phyloP scores from a whole-genome alignment of 2,113 vertebrate genomes.

The Castor canadensis region DNA sequence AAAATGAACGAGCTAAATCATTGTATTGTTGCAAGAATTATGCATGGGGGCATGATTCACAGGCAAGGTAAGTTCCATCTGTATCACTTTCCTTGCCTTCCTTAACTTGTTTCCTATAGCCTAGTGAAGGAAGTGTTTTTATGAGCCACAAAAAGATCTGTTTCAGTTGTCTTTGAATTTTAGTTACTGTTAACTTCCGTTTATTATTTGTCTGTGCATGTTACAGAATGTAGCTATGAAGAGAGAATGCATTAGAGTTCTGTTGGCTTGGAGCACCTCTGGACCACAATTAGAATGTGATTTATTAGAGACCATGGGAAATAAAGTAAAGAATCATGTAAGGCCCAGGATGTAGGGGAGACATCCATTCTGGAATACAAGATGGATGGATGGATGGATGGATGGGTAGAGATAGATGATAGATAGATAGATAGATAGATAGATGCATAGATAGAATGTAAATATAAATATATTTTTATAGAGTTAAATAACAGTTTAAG shows the following conservation, averaged over 20 bases:
- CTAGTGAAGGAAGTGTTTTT: slow-evolving; percentile 34
- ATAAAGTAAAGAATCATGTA: neutral
- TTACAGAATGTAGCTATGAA: neutral
- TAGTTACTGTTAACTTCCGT: neutral
- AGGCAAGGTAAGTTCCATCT: slow-evolving; percentile 92
- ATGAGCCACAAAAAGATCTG: neutral
- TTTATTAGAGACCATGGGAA: neutral
- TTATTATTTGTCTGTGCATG: neutral
- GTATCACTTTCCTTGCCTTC: slow-evolving; percentile 39
- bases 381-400: too few relatives aligned
- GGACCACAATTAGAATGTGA: neutral
- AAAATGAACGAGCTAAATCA: slow-evolving; percentile 99
- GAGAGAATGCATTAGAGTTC: neutral
- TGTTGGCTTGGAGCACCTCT: neutral
- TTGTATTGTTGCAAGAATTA: slow-evolving; percentile 98
- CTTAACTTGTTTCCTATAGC: neutral
- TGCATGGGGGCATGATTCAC: slow-evolving; percentile 99
- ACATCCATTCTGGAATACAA: neutral
- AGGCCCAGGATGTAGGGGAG: neutral
- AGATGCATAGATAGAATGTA: neutral
- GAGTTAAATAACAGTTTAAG: slow-evolving; percentile 41
- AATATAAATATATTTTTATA: neutral
- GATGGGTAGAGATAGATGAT: too few relatives aligned
- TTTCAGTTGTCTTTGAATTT: slow-evolving; percentile 40
- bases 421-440: too few relatives aligned